These are phyloP conservation scores for Tursiops truncatus DNA, from an alignment of 2,113 vertebrate genomes.

Conservation along the genomic window DNA sequence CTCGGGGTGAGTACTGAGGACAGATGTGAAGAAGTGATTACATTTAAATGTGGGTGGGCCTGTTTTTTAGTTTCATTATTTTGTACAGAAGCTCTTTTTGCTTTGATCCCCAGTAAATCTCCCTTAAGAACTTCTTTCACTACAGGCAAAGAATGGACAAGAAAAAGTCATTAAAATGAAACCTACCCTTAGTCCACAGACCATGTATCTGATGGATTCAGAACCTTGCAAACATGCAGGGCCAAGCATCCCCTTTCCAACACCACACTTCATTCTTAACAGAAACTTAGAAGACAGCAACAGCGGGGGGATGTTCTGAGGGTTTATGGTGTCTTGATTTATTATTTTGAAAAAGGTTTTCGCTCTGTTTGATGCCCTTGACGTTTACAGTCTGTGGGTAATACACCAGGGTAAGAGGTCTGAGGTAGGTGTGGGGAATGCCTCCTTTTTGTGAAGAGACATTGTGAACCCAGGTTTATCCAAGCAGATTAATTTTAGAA, in stretches of 20 bases:
- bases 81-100: background rate
- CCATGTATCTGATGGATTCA: too few species aligned
- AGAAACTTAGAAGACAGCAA: background rate
- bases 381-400: background rate
- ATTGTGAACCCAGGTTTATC: background rate
- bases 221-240: background rate
- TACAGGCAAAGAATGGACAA: background rate
- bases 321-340: background rate
- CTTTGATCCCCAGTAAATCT: background rate
- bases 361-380: background rate
- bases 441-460: background rate
- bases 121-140: background rate
- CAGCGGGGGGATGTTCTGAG: background rate
- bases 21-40: background rate
- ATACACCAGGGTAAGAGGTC: background rate
- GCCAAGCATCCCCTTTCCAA: background rate
- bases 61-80: background rate
- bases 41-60: background rate
- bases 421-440: background rate
- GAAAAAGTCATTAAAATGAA: background rate
- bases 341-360: background rate
- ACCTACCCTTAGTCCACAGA: background rate
- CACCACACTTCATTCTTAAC: background rate
- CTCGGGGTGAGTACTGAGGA: background rate
- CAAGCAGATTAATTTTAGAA: background rate